Conservation (phyloP, 1,140 invertebrate genomes). For the Ceratosolen fusciceps region DNA sequence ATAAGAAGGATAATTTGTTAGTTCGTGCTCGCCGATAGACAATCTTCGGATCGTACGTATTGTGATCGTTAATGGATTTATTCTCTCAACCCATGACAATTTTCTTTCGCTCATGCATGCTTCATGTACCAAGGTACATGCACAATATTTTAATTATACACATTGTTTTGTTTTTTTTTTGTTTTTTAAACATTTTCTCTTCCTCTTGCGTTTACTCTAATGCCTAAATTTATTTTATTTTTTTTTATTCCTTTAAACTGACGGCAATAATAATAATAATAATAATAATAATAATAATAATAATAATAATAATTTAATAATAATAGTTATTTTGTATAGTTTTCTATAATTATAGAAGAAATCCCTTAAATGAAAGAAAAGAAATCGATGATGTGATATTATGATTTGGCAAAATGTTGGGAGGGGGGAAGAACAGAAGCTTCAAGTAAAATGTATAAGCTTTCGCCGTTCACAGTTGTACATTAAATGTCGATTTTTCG, state of each 20-base stretch:
- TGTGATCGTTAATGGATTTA: conserved; percentile 38
- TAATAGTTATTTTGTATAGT: conserved; percentile 38
- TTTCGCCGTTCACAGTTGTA: conserved; percentile 36
- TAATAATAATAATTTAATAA: no score
- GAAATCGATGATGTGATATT: conserved; percentile 10
- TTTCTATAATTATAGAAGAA: conserved; percentile 48
- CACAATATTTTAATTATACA: conserved; percentile 66
- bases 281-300: no score
- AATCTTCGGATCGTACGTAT: conserved; percentile 19
- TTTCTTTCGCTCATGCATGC: conserved; percentile 54
- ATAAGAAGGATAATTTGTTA: neutral
- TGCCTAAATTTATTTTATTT: conserved; percentile 52
- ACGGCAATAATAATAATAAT: conserved; percentile 42
- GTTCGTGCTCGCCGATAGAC: neutral
- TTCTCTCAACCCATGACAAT: conserved; percentile 50
- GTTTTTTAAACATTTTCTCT: conserved; percentile 58
- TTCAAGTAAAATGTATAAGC: conserved; percentile 28
- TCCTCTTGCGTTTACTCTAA: conserved; percentile 61
- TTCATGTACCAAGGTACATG: conserved; percentile 61
- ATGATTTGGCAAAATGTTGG: conserved; percentile 12
- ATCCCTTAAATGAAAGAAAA: conserved; percentile 40
- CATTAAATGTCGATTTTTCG: conserved; percentile 24
- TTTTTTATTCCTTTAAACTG: conserved; percentile 23
- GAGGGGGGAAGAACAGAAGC: conserved; percentile 8
- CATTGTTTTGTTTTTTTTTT: conserved; percentile 57